These are phyloP conservation scores for Strigamia maritima DNA, from an alignment of 2,888 invertebrate species.

Conservation along the genomic window DNA sequence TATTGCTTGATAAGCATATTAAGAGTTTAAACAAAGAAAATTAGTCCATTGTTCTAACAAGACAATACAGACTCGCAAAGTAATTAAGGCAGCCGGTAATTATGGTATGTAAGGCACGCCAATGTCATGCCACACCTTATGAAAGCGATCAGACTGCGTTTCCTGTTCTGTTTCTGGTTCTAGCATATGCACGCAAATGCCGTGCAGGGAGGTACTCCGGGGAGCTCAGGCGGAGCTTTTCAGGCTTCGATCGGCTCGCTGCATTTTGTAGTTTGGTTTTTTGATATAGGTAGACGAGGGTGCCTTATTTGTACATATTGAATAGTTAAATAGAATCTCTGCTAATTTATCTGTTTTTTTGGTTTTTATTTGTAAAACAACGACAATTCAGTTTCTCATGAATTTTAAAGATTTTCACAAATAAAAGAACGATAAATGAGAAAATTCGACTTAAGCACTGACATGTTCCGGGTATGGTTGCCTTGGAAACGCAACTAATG, in stretches of 20 bases:
- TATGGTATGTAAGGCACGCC: conserved; percentile 7
- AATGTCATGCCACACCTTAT: conserved; percentile 27
- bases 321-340: background rate
- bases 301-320: conserved; percentile 1
- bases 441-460: background rate
- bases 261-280: conserved; percentile 19
- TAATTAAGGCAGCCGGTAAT: conserved; percentile 17
- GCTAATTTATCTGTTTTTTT: background rate
- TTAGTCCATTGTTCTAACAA: conserved; percentile 1
- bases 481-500: conserved; percentile 27
- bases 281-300: background rate
- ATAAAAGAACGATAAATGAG: background rate
- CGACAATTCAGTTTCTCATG: background rate
- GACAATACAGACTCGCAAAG: conserved; percentile 8
- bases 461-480: conserved; percentile 23
- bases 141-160: conserved; percentile 20
- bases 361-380: background rate
- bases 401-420: background rate
- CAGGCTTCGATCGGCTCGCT: conserved; percentile 7
- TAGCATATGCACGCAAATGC: conserved; percentile 12
- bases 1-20: background rate
- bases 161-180: conserved; percentile 4
- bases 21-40: background rate
- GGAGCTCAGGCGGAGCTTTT: conserved; percentile 26
- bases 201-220: conserved; percentile 14